Percentiles rank a stretch among this genome's conserved stretches.
These are phyloP conservation scores for Microtus oregoni DNA, from an alignment of 2,113 vertebrate genomes.

Conservation along the genomic window DNA sequence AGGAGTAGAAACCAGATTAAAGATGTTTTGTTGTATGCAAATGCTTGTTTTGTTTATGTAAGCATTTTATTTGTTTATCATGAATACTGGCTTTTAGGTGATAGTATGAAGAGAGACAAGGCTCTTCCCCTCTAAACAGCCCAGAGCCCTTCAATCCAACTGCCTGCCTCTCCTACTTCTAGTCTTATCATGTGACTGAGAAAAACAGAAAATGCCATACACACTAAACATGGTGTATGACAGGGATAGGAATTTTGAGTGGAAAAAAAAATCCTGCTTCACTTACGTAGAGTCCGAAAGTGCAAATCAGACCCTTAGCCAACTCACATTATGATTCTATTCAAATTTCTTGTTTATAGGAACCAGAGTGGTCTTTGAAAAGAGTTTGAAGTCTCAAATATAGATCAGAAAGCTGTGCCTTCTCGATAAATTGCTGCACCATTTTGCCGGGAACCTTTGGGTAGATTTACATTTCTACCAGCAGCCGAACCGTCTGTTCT, in stretches of 20 bases:
- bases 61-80: not conserved
- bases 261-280: not conserved
- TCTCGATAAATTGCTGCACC: not conserved
- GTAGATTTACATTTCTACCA: not conserved
- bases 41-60: conserved; percentile 15
- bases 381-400: not conserved
- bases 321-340: not conserved
- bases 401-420: not conserved
- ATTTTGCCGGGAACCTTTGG: not conserved
- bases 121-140: not conserved
- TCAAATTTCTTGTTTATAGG: not conserved
- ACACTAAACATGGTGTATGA: not conserved
- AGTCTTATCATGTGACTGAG: not conserved
- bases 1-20: not conserved
- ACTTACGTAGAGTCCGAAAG: not conserved
- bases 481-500: not conserved
- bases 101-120: not conserved
- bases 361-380: conserved; percentile 47
- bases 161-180: not conserved
- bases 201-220: not conserved
- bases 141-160: not conserved
- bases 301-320: not conserved
- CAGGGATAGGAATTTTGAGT: not conserved
- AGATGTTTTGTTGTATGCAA: not conserved
- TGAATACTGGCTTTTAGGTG: not conserved